These are phyloP conservation scores for Corydoras maculifer DNA, from an alignment of 2,113 vertebrate species.

Conservation along the genomic window DNA sequence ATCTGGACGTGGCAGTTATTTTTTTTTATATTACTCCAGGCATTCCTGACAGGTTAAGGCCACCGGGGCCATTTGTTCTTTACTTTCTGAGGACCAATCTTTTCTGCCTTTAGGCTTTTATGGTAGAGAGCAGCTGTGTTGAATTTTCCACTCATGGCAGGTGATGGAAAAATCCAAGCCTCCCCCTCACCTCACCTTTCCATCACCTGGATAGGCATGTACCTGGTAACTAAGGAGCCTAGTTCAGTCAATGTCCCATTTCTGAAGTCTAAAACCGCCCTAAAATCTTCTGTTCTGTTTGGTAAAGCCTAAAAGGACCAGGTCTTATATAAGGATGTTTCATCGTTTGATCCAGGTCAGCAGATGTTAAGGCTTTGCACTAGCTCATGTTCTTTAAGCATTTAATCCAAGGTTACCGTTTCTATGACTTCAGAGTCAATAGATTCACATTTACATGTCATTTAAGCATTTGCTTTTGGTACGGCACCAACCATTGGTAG, in stretches of 20 bases:
- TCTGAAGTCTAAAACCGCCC: conserved; percentile 8
- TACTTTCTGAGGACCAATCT: conserved; percentile 15
- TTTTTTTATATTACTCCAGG: background rate
- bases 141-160: conserved; percentile 53
- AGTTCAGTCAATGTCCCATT: conserved; percentile 6
- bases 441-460: background rate
- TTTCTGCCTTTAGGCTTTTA: conserved; percentile 60
- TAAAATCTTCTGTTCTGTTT: conserved; percentile 9
- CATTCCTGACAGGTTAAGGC: conserved; percentile 33
- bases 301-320: background rate
- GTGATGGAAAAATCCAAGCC: conserved; percentile 53
- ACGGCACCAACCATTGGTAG: background rate
- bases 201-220: conserved; percentile 15
- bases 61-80: conserved; percentile 19
- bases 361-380: conserved; percentile 24
- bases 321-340: conserved; percentile 13
- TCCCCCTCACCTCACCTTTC: background rate
- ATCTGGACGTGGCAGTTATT: background rate
- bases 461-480: background rate
- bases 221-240: conserved; percentile 12
- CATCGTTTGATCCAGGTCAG: conserved; percentile 21
- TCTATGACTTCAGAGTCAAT: background rate
- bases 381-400: conserved; percentile 4
- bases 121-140: conserved; percentile 51
- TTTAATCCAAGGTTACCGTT: conserved; percentile 15